Evolutionary conservation across 2,797 vertebrate genomes (phyloP).

Genomic region (Microctenopoma lineatum): DNA sequence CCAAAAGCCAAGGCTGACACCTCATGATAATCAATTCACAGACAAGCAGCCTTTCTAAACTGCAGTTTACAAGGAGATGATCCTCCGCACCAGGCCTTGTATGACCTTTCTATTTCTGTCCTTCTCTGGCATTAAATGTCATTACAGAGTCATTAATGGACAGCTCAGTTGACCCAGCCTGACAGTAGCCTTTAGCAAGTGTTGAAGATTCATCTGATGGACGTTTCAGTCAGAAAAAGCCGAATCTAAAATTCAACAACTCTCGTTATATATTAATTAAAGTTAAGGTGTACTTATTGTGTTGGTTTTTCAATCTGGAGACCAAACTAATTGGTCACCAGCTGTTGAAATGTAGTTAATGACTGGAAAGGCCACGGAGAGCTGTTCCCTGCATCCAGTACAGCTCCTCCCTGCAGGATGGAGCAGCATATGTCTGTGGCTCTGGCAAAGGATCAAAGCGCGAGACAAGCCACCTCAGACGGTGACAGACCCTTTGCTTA

Average conservation of each 20-base stretch:
- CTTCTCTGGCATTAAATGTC: slow-evolving; percentile 43
- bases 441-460: slow-evolving; percentile 76
- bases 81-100: slow-evolving; percentile 15
- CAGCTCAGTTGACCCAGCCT: slow-evolving; percentile 21
- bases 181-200: slow-evolving; percentile 36
- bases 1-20: slow-evolving; percentile 52
- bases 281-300: slow-evolving; percentile 53
- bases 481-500: slow-evolving; percentile 51
- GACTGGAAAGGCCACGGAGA: slow-evolving; percentile 54
- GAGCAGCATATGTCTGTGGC: slow-evolving; percentile 72
- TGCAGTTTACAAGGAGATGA: slow-evolving; percentile 21
- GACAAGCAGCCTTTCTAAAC: slow-evolving; percentile 23
- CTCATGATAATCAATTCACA: slow-evolving; percentile 47
- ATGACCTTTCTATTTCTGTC: slow-evolving; percentile 21
- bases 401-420: slow-evolving; percentile 73
- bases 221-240: slow-evolving; percentile 16
- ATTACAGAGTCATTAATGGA: slow-evolving; percentile 47
- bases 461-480: slow-evolving; percentile 60
- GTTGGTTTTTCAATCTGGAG: slow-evolving; percentile 57
- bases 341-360: slow-evolving; percentile 70
- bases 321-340: slow-evolving; percentile 67
- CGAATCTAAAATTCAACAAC: slow-evolving; percentile 11
- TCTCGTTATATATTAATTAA: neutral
- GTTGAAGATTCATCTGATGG: slow-evolving; percentile 6
- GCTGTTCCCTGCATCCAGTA: slow-evolving; percentile 52